Percentiles rank a stretch among this genome's conserved stretches.
Evolutionary conservation across 2,797 vertebrate genomes (phyloP).

Genomic region (Hypotaenidia philippensis): DNA sequence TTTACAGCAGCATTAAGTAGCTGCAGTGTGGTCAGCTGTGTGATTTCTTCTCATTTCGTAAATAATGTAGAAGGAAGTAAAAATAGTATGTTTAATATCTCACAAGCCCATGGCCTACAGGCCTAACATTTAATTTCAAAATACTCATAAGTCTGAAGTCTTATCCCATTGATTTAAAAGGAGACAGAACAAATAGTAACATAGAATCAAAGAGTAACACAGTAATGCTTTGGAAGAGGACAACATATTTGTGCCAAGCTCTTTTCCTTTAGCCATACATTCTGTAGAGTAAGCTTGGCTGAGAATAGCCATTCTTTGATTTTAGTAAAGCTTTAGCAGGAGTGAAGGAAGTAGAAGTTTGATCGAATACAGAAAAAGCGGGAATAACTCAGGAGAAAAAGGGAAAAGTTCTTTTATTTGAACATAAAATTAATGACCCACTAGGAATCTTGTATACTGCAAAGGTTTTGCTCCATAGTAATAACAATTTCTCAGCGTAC

Average conservation of each 20-base stretch:
- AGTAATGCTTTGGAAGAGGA: not conserved
- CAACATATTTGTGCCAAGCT: not conserved
- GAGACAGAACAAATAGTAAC: not conserved
- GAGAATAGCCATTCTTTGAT: not conserved
- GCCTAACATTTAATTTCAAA: not conserved
- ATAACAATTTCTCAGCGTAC: not conserved
- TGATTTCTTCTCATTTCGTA: slow-evolving; percentile 17
- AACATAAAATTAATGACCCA: not conserved
- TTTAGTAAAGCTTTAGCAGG: not conserved
- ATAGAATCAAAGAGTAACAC: not conserved
- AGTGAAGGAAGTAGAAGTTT: not conserved
- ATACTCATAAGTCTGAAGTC: not conserved
- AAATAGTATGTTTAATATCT: not conserved
- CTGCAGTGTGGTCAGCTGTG: slow-evolving; percentile 32
- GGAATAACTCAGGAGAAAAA: not conserved
- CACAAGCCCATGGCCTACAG: not conserved
- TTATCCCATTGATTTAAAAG: not conserved
- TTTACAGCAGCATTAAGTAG: slow-evolving; percentile 35
- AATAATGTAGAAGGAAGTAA: not conserved
- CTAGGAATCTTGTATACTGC: not conserved
- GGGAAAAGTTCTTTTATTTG: not conserved
- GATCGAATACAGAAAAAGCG: not conserved
- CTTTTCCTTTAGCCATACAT: not conserved
- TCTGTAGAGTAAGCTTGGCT: not conserved
- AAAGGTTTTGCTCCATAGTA: not conserved